Evolutionary conservation across 2,113 vertebrate species (phyloP).

Genomic region (Nymphicus hollandicus): DNA sequence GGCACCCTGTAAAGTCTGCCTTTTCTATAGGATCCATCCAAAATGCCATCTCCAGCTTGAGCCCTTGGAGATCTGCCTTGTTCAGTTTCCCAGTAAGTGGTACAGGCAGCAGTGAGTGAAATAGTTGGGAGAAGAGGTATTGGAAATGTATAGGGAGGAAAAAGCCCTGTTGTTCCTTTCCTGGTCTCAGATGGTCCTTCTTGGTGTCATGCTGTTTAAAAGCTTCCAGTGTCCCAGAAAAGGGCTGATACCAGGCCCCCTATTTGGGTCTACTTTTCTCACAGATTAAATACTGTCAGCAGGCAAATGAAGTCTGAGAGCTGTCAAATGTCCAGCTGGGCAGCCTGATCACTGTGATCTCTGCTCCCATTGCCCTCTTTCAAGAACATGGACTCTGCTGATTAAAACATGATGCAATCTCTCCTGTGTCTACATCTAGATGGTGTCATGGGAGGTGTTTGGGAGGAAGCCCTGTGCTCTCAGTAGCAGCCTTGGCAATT

Average conservation of each 20-base stretch:
- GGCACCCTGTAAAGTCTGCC: not conserved
- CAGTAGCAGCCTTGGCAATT: not conserved
- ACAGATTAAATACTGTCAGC: not conserved
- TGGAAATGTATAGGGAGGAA: not conserved
- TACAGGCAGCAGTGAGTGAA: not conserved
- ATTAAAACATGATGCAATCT: not conserved
- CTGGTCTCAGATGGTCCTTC: not conserved
- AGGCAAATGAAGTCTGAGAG: not conserved
- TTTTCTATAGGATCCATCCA: not conserved
- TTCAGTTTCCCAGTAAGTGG: not conserved
- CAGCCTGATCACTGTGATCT: not conserved
- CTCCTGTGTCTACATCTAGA: not conserved
- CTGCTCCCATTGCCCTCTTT: not conserved
- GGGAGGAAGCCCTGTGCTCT: not conserved
- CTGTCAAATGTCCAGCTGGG: not conserved
- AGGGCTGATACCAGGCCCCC: not conserved
- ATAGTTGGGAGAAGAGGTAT: not conserved
- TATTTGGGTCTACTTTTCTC: not conserved
- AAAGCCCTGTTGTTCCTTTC: not conserved
- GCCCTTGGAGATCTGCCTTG: not conserved
- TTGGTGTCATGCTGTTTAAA: not conserved
- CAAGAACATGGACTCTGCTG: not conserved
- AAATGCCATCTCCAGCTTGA: not conserved
- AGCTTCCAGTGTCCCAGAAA: not conserved
- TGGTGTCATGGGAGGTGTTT: not conserved